phyloP scores from a whole-genome alignment of 2,797 vertebrate genomes.

The Parambassis ranga region DNA sequence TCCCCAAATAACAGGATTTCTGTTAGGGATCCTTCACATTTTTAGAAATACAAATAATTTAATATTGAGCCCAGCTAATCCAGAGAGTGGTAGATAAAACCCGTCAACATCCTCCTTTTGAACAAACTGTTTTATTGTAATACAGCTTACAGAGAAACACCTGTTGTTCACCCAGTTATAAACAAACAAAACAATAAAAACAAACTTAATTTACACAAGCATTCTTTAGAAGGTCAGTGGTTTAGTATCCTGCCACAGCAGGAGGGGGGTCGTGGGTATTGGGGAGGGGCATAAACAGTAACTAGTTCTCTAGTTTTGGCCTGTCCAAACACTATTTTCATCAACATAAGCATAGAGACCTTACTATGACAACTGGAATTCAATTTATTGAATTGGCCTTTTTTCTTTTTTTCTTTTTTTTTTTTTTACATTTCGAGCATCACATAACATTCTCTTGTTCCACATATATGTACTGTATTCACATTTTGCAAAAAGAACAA shows the following conservation, averaged over 20 bases:
- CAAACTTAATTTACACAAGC: conserved; percentile 83
- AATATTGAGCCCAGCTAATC: too few relatives aligned
- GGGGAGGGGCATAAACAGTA: conserved; percentile 25
- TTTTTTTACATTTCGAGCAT: conserved; percentile 54
- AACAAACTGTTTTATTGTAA: conserved; percentile 87
- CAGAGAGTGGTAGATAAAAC: too few relatives aligned
- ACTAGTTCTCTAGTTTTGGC: conserved; percentile 54
- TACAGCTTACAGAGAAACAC: conserved; percentile 84
- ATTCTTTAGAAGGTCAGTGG: conserved; percentile 79
- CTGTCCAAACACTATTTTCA: conserved; percentile 64
- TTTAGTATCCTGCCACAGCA: conserved; percentile 72
- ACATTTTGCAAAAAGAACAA: conserved; percentile 65
- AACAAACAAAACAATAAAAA: conserved; percentile 79
- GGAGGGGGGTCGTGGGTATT: background rate
- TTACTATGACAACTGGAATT: conserved; percentile 62
- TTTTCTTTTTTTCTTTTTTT: conserved; percentile 49
- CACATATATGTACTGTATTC: conserved; percentile 69
- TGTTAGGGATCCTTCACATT: too few relatives aligned
- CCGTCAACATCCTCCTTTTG: conserved; percentile 54
- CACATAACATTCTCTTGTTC: conserved; percentile 63
- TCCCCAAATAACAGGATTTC: too few relatives aligned
- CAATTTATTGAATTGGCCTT: conserved; percentile 59
- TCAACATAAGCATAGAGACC: conserved; percentile 61
- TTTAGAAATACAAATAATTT: too few relatives aligned
- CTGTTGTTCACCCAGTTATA: conserved; percentile 80